These are phyloP conservation scores for Oryzias sinensis DNA, from an alignment of 2,797 vertebrate genomes.

Conservation along the genomic window DNA sequence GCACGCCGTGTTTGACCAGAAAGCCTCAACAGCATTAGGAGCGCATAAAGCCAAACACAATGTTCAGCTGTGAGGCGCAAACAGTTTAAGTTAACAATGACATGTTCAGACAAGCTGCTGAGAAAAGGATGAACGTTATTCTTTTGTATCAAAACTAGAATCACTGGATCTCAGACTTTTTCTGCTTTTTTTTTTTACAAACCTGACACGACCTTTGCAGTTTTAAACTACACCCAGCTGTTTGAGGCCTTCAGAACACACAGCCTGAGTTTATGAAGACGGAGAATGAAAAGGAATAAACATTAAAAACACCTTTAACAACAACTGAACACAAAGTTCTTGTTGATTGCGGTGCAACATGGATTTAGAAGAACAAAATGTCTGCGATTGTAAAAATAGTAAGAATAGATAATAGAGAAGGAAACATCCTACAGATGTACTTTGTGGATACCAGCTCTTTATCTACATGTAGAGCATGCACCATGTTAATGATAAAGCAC, in stretches of 20 bases:
- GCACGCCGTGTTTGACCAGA: constrained; percentile 48
- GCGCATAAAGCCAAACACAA: neutral
- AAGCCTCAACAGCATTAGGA: constrained; percentile 7
- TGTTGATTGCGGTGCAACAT: neutral
- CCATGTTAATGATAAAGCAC: neutral
- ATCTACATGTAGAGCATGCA: neutral
- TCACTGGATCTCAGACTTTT: neutral
- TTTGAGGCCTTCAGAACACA: no score
- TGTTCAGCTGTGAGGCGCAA: neutral
- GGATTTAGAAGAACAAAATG: neutral
- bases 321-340: neutral
- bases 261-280: no score
- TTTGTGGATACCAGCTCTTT: neutral
- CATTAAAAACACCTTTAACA: no score
- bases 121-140: neutral
- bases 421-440: neutral
- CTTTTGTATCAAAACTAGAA: neutral
- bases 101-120: constrained; percentile 9
- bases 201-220: neutral
- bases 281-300: no score
- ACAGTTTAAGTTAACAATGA: constrained; percentile 1
- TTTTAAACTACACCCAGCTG: no score
- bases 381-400: neutral
- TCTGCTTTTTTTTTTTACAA: neutral
- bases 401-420: neutral